Base-by-base conservation (phyloP, 1,140 invertebrate species). In the Melipona quadrifasciata region DNA sequence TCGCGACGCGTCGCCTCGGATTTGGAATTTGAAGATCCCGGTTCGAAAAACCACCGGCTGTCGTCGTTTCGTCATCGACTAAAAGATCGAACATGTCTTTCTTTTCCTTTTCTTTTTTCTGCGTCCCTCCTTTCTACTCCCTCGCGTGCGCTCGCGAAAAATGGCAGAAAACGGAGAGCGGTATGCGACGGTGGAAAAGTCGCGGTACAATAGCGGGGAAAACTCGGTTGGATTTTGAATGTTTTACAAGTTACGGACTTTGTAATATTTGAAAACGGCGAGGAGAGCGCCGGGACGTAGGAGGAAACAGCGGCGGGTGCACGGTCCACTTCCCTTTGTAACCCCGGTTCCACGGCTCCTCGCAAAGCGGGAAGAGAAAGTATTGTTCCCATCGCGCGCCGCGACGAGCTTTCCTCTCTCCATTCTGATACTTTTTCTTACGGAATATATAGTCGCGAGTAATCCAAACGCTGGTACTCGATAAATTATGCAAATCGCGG, bases 401-500 rank as follows among this genome's bases (percentile, higher is more conserved):
- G 31, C 80, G 27, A 12, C 21, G 19, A 27, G 24, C 58, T 55
- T 75, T 4, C 21, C 55, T 39, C 73, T 14, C 6, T 16, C 14
- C 31, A 47, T 64, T 57, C 67, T 67, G 27, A n/a, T 70, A 64
- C 47, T 84, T 84, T 83, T 88, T 76, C 80, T 76, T 84, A 79
- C 79, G 83, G 71, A 74, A 70, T 68, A 61, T 77, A 80, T 74
- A 64, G 79, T 19, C 55, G 8, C 75, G 77, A 76, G 77, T 89
- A 67, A 89, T 81, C 72, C 64, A 34, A 79, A 86, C 53, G 24
- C 39, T 17, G 80, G 51, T 78, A 55, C 75, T 75, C 84, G 86
- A 89, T 89, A 86, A 89, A 89, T 89, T 89, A 84, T 89, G 80
- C 78, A 89, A 84, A 89, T 81, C 75, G 55, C 74, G 24, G 86